These are phyloP conservation scores for Geotrupes spiniger DNA, from an alignment of 2,888 invertebrate genomes.

Conservation along the genomic window DNA sequence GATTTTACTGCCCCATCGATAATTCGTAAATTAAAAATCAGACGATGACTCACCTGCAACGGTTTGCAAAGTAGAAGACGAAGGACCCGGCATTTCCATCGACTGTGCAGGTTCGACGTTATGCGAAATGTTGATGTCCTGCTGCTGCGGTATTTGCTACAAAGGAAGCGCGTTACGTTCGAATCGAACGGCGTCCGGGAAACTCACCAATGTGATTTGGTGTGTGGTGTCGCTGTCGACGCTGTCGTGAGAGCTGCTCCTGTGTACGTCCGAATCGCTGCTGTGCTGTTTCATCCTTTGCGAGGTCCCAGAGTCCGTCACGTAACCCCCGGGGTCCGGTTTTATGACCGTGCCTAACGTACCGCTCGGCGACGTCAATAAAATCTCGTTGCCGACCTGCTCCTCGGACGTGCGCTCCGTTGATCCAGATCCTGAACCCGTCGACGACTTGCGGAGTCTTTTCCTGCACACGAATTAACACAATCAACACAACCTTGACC, in stretches of 20 bases:
- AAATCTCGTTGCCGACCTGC: conserved; percentile 51
- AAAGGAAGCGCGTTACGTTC: too few relatives aligned
- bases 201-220: conserved; percentile 48
- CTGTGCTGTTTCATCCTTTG: conserved; percentile 41
- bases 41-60: conserved; percentile 32
- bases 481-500: too few relatives aligned
- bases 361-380: conserved; percentile 51
- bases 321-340: conserved; percentile 45
- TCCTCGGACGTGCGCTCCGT: conserved; percentile 52
- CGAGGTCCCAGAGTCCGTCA: conserved; percentile 34
- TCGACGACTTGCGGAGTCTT: conserved; percentile 64
- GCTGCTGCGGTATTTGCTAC: conserved; percentile 46
- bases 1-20: too few relatives aligned
- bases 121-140: conserved; percentile 42
- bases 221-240: conserved; percentile 49
- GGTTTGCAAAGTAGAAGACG: conserved; percentile 40
- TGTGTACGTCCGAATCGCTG: conserved; percentile 49
- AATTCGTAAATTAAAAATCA: too few relatives aligned
- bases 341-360: conserved; percentile 48
- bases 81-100: conserved; percentile 44
- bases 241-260: conserved; percentile 57
- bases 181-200: too few relatives aligned
- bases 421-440: conserved; percentile 57
- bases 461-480: conserved; percentile 51
- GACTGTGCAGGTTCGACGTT: conserved; percentile 40